A percentile compares a stretch with the other conserved stretches of the same genome.
Evolutionary conservation across 2,797 vertebrate species (phyloP).

Genomic region (Ispidina lecontei): DNA sequence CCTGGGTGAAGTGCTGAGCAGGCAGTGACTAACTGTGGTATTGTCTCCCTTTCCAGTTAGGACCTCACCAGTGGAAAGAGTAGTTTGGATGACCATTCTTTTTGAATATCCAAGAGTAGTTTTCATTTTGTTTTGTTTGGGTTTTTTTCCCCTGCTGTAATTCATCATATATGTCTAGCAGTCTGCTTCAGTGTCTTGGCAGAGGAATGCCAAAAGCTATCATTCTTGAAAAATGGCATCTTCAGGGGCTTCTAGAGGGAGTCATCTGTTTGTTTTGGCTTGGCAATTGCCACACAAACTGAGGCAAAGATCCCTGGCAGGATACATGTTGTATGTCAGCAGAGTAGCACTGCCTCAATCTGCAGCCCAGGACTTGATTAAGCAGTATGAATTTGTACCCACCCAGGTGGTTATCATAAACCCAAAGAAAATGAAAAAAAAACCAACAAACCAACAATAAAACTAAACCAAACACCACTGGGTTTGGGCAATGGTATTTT

Average conservation of each 20-base stretch:
- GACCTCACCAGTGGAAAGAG: neutral
- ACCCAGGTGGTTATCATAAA: neutral
- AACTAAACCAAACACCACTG: neutral
- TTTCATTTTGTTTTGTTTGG: neutral
- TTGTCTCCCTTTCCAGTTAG: neutral
- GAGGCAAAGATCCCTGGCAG: neutral
- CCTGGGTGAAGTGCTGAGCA: conserved; percentile 23
- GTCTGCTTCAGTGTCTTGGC: neutral
- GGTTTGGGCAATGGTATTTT: neutral
- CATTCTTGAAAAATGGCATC: neutral
- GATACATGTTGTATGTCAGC: neutral
- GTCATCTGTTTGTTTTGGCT: neutral
- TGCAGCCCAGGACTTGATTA: neutral
- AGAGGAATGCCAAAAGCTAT: neutral
- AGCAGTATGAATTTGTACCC: neutral
- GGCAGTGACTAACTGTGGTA: neutral
- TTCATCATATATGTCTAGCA: neutral
- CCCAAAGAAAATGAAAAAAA: neutral
- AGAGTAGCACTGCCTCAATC: neutral
- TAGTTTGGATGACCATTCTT: neutral
- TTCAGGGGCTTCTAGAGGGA: neutral
- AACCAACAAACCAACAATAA: neutral
- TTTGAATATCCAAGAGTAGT: neutral
- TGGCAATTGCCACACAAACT: neutral
- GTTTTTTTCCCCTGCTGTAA: neutral